Conservation (phyloP, 2,888 invertebrate genomes). For the Epinotia ramella region DNA sequence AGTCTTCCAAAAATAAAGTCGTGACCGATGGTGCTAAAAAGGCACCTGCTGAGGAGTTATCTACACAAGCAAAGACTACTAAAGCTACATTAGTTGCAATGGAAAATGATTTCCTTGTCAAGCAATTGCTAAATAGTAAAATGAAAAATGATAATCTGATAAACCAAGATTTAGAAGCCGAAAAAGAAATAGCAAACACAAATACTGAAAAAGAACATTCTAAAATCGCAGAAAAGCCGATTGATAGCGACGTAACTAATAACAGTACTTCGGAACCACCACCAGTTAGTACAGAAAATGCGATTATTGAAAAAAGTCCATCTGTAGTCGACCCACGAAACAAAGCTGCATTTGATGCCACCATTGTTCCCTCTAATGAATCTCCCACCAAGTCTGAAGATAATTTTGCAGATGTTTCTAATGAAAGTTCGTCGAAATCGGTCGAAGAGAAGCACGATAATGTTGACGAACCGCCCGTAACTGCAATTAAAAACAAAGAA, state of each 20-base stretch:
- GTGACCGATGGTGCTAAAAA: conserved; percentile 51
- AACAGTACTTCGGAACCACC: not conserved
- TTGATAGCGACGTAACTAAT: conserved; percentile 13
- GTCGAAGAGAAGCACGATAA: conserved; percentile 40
- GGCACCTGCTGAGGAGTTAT: conserved; percentile 55
- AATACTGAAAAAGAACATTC: not conserved
- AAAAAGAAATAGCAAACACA: conserved; percentile 41
- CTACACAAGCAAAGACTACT: conserved; percentile 68
- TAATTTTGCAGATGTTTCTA: conserved; percentile 73
- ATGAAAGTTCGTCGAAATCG: conserved; percentile 67
- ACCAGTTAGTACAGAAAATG: not conserved
- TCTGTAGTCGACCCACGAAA: not conserved
- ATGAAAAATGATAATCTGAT: conserved; percentile 71
- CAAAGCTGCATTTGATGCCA: not conserved
- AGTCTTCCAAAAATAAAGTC: conserved; percentile 65
- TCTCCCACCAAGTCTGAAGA: conserved; percentile 74
- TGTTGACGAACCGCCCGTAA: conserved; percentile 2
- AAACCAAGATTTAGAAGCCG: conserved; percentile 65
- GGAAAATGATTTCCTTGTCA: conserved; percentile 73
- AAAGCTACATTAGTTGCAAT: conserved; percentile 70
- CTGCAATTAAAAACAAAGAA: conserved; percentile 48
- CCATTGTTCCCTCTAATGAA: conserved; percentile 50
- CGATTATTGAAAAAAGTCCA: not conserved
- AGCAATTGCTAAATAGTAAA: conserved; percentile 64
- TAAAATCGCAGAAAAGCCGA: conserved; percentile 8